Base-by-base conservation (phyloP, 1,140 invertebrate species). In the Danaus plexippus region DNA sequence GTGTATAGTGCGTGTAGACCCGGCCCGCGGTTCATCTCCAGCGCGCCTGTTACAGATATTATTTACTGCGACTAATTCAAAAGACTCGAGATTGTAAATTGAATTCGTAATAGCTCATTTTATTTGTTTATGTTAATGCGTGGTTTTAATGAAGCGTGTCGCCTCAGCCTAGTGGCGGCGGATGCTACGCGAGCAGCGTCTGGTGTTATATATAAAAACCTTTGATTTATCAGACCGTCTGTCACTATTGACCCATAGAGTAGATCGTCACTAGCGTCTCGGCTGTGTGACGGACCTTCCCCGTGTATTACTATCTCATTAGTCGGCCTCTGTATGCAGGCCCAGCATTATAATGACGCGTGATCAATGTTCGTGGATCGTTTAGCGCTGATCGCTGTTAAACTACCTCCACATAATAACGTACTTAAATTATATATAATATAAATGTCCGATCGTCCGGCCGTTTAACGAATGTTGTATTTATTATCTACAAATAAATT, bases 81-180 rank as follows among this genome's bases (percentile, higher is more conserved):
- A 75, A 75, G 80, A 80, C 83, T 83, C 76, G 80, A 77, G 73
- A 85, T 84, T 84, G 81, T 87, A 87, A 87, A 87, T 85, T 84
- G 84, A 85, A 85, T 82, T 81, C 77, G 69, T 85, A 87, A 87
- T 85, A 81, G 76, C 74, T 61, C 73, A 76, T 87, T 87, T 87
- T 87, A 85, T 87, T 87, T 87, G 81, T 87, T 85, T 87, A 87
- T 87, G 81, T 81, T 85, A 87, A 87, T 85, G 73, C 71, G 64
- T 66, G 69, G 73, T 76, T 87, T 87, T 85, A 87, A 87, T 87
- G 82, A 85, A 75, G 57, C 71, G 66, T 67, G 61, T 73, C 67
- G 61, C 68, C 61, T 69, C 69, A 69, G 66, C n/a, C n/a, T n/a
- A 52, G 57, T 49, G 22, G 65, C 54, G 64, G 43, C 71, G 75